These are phyloP conservation scores for Pseudorhombus dupliciocellatus DNA, from an alignment of 2,113 vertebrate genomes.

Conservation along the genomic window DNA sequence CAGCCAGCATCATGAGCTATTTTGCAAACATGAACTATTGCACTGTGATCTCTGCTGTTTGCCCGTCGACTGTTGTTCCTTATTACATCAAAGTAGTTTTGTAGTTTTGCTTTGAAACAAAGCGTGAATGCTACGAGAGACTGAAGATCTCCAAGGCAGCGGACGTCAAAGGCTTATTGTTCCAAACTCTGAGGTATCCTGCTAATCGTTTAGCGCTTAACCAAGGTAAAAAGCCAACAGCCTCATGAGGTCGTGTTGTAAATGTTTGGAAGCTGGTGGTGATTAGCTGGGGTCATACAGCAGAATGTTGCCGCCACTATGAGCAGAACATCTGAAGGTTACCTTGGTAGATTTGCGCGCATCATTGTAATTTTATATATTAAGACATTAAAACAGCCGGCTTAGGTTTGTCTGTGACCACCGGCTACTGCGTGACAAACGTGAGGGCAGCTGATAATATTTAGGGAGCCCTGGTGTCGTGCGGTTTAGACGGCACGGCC, in stretches of 20 bases:
- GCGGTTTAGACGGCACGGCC: too few relatives aligned
- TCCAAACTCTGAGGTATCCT: slow-evolving; percentile 37
- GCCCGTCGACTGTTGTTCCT: not conserved
- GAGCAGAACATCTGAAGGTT: not conserved
- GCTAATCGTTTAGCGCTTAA: slow-evolving; percentile 22
- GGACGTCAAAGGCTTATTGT: slow-evolving; percentile 39
- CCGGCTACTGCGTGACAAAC: too few relatives aligned
- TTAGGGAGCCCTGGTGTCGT: too few relatives aligned
- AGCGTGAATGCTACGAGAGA: slow-evolving; percentile 16
- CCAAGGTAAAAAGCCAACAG: not conserved
- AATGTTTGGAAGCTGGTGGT: slow-evolving; percentile 16
- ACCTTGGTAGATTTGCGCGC: too few relatives aligned
- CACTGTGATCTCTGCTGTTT: not conserved
- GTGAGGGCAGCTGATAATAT: too few relatives aligned
- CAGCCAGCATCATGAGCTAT: not conserved
- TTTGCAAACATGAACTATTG: not conserved
- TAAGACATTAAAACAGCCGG: not conserved
- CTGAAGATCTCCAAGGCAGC: slow-evolving; percentile 46
- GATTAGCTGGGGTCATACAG: not conserved
- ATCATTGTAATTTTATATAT: not conserved
- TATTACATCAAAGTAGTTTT: not conserved
- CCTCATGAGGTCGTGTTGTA: not conserved
- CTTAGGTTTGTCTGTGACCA: too few relatives aligned
- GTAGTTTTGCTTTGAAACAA: slow-evolving; percentile 20
- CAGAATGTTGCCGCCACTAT: slow-evolving; percentile 11